phyloP scores from a whole-genome alignment of 2,113 vertebrate species.

The Enhydra lutris region DNA sequence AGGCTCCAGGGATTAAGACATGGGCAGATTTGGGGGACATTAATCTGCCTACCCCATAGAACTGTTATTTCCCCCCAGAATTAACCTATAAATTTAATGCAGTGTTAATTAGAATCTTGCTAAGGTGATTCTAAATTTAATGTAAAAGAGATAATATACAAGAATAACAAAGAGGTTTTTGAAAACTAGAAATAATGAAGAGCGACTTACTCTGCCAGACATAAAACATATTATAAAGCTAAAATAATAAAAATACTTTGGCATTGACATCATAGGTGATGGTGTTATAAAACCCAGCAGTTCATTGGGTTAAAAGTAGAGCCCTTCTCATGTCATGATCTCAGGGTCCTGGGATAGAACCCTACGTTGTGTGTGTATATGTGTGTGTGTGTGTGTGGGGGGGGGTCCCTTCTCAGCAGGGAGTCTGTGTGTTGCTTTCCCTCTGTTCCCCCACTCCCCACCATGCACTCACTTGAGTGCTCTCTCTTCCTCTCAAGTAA shows the following conservation, averaged over 20 bases:
- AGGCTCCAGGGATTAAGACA: neutral
- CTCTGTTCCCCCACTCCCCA: neutral
- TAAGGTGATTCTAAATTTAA: conserved; percentile 7
- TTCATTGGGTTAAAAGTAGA: neutral
- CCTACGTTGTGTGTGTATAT: neutral
- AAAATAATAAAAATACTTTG: conserved; percentile 25
- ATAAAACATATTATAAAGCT: neutral
- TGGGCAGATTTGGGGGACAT: neutral
- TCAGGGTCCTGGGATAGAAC: neutral
- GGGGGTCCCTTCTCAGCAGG: neutral
- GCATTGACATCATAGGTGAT: neutral
- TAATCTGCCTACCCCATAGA: neutral
- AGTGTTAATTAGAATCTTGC: neutral
- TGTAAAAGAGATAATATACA: neutral
- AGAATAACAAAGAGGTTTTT: conserved; percentile 19
- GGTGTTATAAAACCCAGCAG: neutral
- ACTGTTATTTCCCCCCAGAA: neutral
- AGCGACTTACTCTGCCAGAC: neutral
- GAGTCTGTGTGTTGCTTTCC: neutral
- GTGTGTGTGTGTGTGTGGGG: no score
- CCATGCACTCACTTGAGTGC: neutral
- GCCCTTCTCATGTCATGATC: neutral
- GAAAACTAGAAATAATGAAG: neutral
- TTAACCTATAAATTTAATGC: conserved; percentile 26
- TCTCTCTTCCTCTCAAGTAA: neutral